Percentiles rank a stretch among this genome's conserved stretches.
phyloP scores from a whole-genome alignment of 2,888 invertebrate species.

The Cyrtodaria siliqua region DNA sequence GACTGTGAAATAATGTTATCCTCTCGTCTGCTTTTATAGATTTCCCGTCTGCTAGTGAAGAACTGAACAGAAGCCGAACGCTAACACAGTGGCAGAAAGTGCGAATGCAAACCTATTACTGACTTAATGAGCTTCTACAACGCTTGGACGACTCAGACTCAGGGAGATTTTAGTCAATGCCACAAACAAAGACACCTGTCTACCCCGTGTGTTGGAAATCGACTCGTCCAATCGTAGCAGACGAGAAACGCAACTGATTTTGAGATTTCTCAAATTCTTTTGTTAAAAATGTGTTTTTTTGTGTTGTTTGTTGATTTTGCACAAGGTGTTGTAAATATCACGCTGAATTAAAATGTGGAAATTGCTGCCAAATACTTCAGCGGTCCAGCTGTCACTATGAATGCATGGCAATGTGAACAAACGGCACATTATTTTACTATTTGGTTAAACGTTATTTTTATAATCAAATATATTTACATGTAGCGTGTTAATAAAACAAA shows the following conservation, averaged over 20 bases:
- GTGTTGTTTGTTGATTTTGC: slow-evolving; percentile 1
- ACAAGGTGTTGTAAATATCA: slow-evolving; percentile 3
- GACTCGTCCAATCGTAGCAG: slow-evolving; percentile 28
- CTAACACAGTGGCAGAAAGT: slow-evolving; percentile 36
- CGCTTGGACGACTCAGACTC: slow-evolving; percentile 36
- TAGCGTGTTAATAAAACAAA: too few relatives aligned
- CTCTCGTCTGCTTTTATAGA: background rate
- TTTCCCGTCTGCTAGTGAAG: slow-evolving; percentile 7
- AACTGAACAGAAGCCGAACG: background rate
- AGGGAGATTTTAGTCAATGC: slow-evolving; percentile 16
- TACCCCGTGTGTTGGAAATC: slow-evolving; percentile 10
- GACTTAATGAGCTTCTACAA: slow-evolving; percentile 44
- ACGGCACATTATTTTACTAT: too few relatives aligned
- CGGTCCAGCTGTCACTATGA: too few relatives aligned
- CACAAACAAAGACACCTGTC: slow-evolving; percentile 32
- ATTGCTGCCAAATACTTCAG: too few relatives aligned
- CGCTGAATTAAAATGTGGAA: too few relatives aligned
- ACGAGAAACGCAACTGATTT: background rate
- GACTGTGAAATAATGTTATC: background rate
- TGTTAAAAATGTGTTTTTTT: slow-evolving; percentile 21
- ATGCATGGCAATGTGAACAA: too few relatives aligned
- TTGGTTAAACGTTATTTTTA: too few relatives aligned
- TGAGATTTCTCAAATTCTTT: slow-evolving; percentile 21
- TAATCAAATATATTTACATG: too few relatives aligned
- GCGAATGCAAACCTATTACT: slow-evolving; percentile 49